These are phyloP conservation scores for Prunella strophiata DNA, from an alignment of 2,797 vertebrate genomes.

Conservation along the genomic window DNA sequence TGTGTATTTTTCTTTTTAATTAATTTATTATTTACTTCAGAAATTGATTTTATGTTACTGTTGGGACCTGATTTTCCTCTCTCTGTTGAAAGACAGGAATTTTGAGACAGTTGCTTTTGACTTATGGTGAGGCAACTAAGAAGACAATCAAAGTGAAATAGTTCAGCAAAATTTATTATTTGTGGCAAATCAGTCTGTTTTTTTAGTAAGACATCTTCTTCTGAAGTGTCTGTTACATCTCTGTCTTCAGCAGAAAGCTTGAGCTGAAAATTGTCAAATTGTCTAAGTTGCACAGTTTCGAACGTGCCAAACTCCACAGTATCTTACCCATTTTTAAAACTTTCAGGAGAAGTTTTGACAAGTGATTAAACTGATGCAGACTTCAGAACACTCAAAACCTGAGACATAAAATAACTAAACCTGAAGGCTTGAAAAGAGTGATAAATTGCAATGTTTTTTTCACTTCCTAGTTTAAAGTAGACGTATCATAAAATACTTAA, in stretches of 20 bases:
- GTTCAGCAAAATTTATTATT: background rate
- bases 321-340: background rate
- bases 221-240: background rate
- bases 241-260: background rate
- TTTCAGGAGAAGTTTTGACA: slow-evolving; percentile 17
- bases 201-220: background rate
- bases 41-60: background rate
- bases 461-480: background rate
- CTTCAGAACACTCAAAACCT: background rate
- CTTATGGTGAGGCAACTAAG: background rate
- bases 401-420: background rate
- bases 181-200: background rate
- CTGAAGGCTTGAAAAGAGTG: background rate
- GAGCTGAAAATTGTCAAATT: background rate
- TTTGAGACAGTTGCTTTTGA: background rate
- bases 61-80: background rate
- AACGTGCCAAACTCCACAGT: background rate
- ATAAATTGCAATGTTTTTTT: background rate
- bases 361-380: background rate
- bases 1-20: background rate
- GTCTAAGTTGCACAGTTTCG: background rate
- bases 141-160: background rate
- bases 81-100: background rate
- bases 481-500: background rate
- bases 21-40: background rate